Conservation (phyloP, 2,888 invertebrate species). For the Sinodicranocentrus sp. region DNA sequence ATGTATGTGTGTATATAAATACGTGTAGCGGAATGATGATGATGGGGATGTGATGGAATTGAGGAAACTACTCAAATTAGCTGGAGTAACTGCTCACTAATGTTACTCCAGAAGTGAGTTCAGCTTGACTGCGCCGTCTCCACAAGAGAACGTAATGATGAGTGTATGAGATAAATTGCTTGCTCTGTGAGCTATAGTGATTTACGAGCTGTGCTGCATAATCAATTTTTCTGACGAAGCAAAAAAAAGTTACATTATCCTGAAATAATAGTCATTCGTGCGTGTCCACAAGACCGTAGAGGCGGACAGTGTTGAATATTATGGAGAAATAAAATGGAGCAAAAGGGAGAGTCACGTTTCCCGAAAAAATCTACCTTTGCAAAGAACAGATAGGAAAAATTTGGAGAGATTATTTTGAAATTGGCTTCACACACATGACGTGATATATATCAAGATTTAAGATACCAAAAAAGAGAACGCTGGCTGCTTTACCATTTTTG, state of each 20-base stretch:
- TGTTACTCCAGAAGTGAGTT: conserved; percentile 30
- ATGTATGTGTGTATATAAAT: too few species aligned
- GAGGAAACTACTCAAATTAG: conserved; percentile 65
- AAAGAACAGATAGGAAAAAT: too few species aligned
- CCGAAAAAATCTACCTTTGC: too few species aligned
- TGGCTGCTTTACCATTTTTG: too few species aligned
- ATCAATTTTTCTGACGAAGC: conserved; percentile 55
- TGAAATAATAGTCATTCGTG: conserved; percentile 36
- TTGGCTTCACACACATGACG: too few species aligned
- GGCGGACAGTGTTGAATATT: not conserved
- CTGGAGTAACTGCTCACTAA: conserved; percentile 46
- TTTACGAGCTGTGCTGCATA: conserved; percentile 59
- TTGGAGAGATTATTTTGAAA: too few species aligned
- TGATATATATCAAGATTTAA: too few species aligned
- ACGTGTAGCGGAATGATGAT: too few species aligned
- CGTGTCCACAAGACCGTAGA: conserved; percentile 1
- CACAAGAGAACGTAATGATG: conserved; percentile 49
- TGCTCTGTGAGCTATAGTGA: conserved; percentile 45
- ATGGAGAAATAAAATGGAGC: not conserved
- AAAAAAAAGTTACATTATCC: conserved; percentile 37
- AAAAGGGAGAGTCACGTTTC: too few species aligned
- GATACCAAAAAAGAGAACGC: too few species aligned
- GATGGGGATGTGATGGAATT: conserved; percentile 50
- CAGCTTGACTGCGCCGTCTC: conserved; percentile 61
- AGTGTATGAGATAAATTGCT: conserved; percentile 54